These are phyloP conservation scores for Gavialis gangeticus DNA, from an alignment of 2,113 vertebrate species.

Conservation along the genomic window DNA sequence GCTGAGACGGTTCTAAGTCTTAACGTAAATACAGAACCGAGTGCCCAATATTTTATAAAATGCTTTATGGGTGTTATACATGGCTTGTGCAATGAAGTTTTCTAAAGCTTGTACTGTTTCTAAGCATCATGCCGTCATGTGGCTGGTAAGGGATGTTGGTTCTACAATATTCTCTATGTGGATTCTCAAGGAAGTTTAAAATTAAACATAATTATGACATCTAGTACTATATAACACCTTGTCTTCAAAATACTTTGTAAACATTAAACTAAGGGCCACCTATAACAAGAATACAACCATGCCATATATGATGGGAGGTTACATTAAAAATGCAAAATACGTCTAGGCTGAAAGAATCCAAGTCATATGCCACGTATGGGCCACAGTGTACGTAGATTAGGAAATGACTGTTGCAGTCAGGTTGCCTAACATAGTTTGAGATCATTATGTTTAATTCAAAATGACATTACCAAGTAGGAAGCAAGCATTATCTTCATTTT, in stretches of 20 bases:
- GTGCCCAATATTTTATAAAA: accelerated
- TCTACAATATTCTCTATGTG: background rate
- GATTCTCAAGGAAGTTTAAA: background rate
- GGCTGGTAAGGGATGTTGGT: background rate
- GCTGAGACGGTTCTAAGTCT: background rate
- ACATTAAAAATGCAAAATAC: background rate
- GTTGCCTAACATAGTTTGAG: background rate
- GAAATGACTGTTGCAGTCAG: background rate
- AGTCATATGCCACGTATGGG: background rate
- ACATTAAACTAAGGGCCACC: accelerated
- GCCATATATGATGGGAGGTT: background rate
- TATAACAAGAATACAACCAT: background rate
- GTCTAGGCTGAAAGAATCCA: background rate
- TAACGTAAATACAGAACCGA: background rate
- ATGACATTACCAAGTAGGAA: background rate
- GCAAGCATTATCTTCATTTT: background rate
- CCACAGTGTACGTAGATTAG: background rate
- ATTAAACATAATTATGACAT: background rate
- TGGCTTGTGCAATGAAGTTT: background rate
- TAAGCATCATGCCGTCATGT: too few relatives aligned
- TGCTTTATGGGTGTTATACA: background rate
- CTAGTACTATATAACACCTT: background rate
- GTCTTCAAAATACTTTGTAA: background rate
- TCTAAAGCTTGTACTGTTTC: background rate
- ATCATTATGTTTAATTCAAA: background rate